Evolutionary conservation across 2,797 vertebrate genomes (phyloP).

Genomic region (Coregonus suidteri): DNA sequence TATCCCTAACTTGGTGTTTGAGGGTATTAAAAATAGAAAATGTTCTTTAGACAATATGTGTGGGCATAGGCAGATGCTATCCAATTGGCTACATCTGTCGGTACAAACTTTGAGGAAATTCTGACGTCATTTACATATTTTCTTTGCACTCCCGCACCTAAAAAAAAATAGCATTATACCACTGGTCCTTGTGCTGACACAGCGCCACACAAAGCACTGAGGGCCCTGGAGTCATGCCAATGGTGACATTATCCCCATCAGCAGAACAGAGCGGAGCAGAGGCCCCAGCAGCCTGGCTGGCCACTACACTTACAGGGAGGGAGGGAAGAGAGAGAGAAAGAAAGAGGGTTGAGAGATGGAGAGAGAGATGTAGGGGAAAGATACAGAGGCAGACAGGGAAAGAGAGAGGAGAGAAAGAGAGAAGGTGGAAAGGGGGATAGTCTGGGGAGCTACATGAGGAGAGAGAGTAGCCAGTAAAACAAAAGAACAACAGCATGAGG

Average conservation of each 20-base stretch:
- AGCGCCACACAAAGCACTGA: neutral
- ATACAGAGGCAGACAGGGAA: neutral
- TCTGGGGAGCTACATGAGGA: neutral
- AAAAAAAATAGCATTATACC: neutral
- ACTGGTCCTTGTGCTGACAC: neutral
- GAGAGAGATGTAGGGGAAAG: neutral
- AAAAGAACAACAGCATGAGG: neutral
- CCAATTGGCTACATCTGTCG: neutral
- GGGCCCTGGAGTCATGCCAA: conserved; percentile 10
- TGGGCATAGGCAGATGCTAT: too few species aligned
- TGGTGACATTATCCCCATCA: conserved; percentile 7
- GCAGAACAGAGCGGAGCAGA: neutral
- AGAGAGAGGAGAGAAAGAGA: neutral
- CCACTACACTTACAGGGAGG: neutral
- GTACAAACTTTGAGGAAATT: neutral
- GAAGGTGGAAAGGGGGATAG: neutral
- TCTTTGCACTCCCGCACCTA: neutral
- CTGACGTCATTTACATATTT: too few species aligned
- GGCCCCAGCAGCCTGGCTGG: neutral
- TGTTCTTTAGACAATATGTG: too few species aligned
- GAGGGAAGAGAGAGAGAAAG: neutral
- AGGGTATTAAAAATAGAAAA: too few species aligned
- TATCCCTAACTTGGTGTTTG: too few species aligned
- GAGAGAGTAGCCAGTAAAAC: neutral
- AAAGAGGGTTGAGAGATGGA: neutral